These are phyloP conservation scores for Corbicula japonica DNA, from an alignment of 2,888 invertebrate genomes.

Conservation along the genomic window DNA sequence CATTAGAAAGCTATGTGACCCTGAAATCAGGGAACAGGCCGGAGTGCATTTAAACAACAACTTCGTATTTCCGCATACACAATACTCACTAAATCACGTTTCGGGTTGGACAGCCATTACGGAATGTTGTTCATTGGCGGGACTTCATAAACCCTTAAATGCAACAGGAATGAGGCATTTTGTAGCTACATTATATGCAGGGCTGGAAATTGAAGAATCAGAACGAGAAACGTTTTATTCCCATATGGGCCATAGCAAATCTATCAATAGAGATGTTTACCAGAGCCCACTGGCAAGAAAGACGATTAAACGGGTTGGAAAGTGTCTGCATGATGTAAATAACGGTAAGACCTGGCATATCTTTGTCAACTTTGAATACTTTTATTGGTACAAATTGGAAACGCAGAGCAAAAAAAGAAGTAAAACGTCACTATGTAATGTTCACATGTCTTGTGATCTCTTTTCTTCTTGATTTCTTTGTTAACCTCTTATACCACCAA, in stretches of 20 bases:
- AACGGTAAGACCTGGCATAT: background rate
- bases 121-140: background rate
- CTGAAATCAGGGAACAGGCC: background rate
- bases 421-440: too few species aligned
- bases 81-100: background rate
- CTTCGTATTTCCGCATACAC: background rate
- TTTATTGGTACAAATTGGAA: too few species aligned
- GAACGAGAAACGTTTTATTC: background rate
- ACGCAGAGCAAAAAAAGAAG: too few species aligned
- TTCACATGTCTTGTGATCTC: too few species aligned
- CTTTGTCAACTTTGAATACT: too few species aligned
- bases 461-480: too few species aligned
- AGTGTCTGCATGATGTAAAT: background rate
- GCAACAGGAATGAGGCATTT: background rate
- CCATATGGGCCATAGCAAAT: slow-evolving; percentile 5
- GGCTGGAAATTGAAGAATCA: background rate
- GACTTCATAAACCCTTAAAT: background rate
- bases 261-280: background rate
- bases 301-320: background rate
- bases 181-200: background rate
- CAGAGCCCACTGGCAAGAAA: slow-evolving; percentile 1
- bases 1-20: background rate
- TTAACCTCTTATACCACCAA: too few species aligned
- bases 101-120: background rate
- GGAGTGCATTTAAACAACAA: background rate